These are phyloP conservation scores for Chrysolophus pictus DNA, from an alignment of 2,797 vertebrate genomes.

Conservation along the genomic window DNA sequence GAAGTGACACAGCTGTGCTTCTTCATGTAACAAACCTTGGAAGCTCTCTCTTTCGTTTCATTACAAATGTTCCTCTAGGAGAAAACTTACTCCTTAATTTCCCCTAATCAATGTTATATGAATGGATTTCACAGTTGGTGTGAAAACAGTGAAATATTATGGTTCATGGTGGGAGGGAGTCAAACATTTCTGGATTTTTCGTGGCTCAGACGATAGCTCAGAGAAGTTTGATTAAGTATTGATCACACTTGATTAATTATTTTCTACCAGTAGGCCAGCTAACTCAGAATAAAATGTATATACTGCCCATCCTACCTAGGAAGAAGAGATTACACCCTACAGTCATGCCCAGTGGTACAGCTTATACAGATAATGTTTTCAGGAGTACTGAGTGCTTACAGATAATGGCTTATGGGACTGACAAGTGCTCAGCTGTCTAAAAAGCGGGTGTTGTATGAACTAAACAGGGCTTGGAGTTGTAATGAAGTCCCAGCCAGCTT, in stretches of 20 bases:
- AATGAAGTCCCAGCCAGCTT: background rate
- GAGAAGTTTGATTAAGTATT: background rate
- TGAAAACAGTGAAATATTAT: background rate
- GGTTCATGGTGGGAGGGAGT: background rate
- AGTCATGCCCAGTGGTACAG: too few species aligned
- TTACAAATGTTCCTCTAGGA: background rate
- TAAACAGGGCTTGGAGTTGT: constrained; percentile 6
- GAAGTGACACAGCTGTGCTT: constrained; percentile 29
- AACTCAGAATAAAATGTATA: background rate
- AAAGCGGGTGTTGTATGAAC: background rate
- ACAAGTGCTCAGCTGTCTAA: background rate
- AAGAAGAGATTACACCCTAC: background rate
- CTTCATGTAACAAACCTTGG: constrained; percentile 1
- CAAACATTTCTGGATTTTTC: background rate
- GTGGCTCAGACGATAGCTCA: background rate
- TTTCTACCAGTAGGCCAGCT: constrained; percentile 5
- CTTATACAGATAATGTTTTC: background rate
- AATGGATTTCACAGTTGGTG: constrained; percentile 9
- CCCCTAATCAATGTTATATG: background rate
- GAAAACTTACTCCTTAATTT: background rate
- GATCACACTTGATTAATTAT: background rate
- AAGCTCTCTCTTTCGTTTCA: background rate
- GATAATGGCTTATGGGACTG: background rate
- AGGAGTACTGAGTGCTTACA: background rate
- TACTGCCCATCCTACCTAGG: background rate